phyloP scores from a whole-genome alignment of 1,140 invertebrate species.

The Andrena cerasifolii region DNA sequence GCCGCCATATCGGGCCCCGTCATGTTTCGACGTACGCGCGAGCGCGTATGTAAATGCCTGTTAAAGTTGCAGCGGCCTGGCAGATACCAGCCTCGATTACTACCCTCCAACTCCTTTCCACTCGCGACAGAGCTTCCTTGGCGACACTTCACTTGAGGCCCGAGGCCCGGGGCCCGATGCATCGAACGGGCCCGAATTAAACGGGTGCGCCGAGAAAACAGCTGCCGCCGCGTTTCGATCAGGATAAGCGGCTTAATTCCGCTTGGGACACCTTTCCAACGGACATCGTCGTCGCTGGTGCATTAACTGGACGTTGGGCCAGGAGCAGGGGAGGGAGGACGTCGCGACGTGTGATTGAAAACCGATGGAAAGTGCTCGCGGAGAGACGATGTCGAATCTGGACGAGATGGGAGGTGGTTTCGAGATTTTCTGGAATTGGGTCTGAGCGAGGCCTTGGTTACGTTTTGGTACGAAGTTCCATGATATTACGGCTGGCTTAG shows the following conservation, averaged over 20 bases:
- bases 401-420: too few relatives aligned
- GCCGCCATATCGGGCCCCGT: constrained; percentile 15
- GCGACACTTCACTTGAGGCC: constrained; percentile 49
- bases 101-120: background rate
- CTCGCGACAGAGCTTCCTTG: constrained; percentile 37
- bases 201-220: constrained; percentile 59
- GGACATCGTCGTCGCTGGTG: constrained; percentile 30
- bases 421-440: too few relatives aligned
- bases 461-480: too few relatives aligned
- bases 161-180: constrained; percentile 33
- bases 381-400: too few relatives aligned
- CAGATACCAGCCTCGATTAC: constrained; percentile 39
- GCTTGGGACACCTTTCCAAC: constrained; percentile 55
- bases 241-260: constrained; percentile 65
- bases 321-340: too few relatives aligned
- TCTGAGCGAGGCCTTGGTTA: too few relatives aligned
- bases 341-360: background rate
- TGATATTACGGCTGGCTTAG: too few relatives aligned
- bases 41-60: constrained; percentile 40
- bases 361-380: constrained; percentile 13
- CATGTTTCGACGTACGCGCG: constrained; percentile 14
- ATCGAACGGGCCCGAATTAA: constrained; percentile 57
- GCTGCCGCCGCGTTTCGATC: constrained; percentile 56
- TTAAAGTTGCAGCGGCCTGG: constrained; percentile 27
- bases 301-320: constrained; percentile 48